A percentile compares a stretch with the other conserved stretches of the same genome.
Evolutionary conservation across 92 coral and sea anemone species (phyloP).

Genomic region (Siderastrea siderea): DNA sequence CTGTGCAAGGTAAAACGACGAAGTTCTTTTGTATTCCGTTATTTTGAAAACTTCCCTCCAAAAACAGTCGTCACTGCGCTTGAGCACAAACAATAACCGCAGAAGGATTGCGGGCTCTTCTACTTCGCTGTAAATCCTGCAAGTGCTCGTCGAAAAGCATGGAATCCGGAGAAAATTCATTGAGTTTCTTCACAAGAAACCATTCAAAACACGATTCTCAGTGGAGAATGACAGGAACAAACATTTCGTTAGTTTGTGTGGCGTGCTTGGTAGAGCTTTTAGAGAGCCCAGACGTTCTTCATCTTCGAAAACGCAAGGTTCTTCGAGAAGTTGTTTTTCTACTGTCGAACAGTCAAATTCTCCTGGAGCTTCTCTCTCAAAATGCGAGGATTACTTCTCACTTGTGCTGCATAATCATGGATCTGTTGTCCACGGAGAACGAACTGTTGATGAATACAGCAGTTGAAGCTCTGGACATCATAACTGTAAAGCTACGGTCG

Average conservation of each 20-base stretch:
- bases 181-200: constrained; percentile 86
- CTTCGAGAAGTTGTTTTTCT: constrained; percentile 81
- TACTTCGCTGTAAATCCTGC: constrained; percentile 29
- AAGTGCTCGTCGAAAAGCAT: constrained; percentile 20
- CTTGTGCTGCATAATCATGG: constrained; percentile 70
- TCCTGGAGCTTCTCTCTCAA: constrained; percentile 55
- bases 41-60: constrained; percentile 80
- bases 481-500: constrained; percentile 71
- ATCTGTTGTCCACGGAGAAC: constrained; percentile 74
- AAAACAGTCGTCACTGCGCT: constrained; percentile 42
- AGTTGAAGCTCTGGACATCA: constrained; percentile 72
- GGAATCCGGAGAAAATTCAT: constrained; percentile 55
- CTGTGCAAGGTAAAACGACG: not conserved
- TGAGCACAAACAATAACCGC: constrained; percentile 44
- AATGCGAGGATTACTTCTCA: constrained; percentile 74
- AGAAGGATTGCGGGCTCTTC: constrained; percentile 62
- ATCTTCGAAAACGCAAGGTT: constrained; percentile 82
- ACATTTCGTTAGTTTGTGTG: constrained; percentile 78
- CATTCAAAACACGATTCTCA: constrained; percentile 84
- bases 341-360: constrained; percentile 66
- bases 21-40: constrained; percentile 2
- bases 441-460: constrained; percentile 64
- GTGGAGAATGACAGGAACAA: constrained; percentile 83
- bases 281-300: constrained; percentile 70
- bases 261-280: constrained; percentile 95